Base-by-base conservation (phyloP, 2,888 invertebrate genomes). In the Leptura quadrifasciata region DNA sequence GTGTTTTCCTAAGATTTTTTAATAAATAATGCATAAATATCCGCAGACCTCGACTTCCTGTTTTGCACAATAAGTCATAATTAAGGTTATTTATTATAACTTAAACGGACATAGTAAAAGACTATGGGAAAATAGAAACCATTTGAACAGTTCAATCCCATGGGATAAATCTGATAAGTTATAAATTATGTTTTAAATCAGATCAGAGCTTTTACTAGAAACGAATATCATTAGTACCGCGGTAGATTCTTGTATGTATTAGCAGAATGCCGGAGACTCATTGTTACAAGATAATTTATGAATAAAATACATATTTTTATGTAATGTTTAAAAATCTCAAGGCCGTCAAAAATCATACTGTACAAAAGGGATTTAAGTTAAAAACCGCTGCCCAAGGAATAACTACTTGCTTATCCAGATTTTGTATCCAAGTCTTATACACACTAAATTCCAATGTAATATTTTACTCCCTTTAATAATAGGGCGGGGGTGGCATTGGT, bases 51-150 rank as follows among this genome's bases (percentile, higher is more conserved):
- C 39, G 18, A 55, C 69, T 58, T 69, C 69, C 69, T 69, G 69
- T 18, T 69, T 39, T 35, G 21, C 39, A 69, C 58, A 74, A 77
- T 69, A 61, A 64, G 58, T 35, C 58, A 63, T 55, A 77, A 77
- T 76, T 77, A 77, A 60, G 54, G 57, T 76, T 74, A 70, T 68
- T 54, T 65, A n/a, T n/a, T n/a, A 76, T 47, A 47, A n/a, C 39
- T 63, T 63, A 52, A 72, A 58, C 76, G 76, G 74, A 76, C 64
- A 72, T 76, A 72, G 74, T 5, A 31, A 17, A 27, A 58, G 68
- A 74, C 57, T 74, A 74, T 78, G 76, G 67, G 78, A 78, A 76
- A 73, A 68, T 35, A 31, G 57, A 17, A 65, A 9, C n/a, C 27
- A 27, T 55, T 57, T 31, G 18, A 57, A 57, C 35, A 57, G 68